Conservation (phyloP, 2,888 invertebrate genomes). For the Drosophila monieri region DNA sequence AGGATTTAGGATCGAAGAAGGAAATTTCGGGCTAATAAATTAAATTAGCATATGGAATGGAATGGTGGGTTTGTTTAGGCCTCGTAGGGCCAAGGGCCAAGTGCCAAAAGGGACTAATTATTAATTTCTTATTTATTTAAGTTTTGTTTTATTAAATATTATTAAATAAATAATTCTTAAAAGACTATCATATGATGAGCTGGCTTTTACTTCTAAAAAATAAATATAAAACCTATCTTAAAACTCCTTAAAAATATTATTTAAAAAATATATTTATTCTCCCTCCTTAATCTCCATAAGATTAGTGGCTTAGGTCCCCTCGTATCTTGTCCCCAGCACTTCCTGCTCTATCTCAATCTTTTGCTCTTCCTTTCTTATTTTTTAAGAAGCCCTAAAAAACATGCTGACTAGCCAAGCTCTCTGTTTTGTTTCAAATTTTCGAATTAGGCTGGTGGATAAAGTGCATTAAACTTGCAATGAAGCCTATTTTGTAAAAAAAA, state of each 20-base stretch:
- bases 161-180: too few species aligned
- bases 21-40: conserved; percentile 22
- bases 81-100: too few species aligned
- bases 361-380: not conserved
- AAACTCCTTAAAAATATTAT: too few species aligned
- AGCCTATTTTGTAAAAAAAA: conserved; percentile 60
- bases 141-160: not conserved
- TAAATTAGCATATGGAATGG: conserved; percentile 18
- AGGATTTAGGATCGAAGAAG: conserved; percentile 25
- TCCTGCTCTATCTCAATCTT: not conserved
- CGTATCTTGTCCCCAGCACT: not conserved
- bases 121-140: not conserved
- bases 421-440: not conserved
- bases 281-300: not conserved
- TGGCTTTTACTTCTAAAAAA: too few species aligned
- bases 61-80: too few species aligned
- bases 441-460: conserved; percentile 24
- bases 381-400: not conserved
- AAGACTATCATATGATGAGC: too few species aligned
- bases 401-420: not conserved
- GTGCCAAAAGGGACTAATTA: not conserved
- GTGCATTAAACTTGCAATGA: conserved; percentile 42
- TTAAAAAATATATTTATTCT: not conserved
- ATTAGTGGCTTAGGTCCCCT: too few species aligned
- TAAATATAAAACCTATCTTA: too few species aligned